phyloP scores from a whole-genome alignment of 2,888 invertebrate species.

The Thera britannica region DNA sequence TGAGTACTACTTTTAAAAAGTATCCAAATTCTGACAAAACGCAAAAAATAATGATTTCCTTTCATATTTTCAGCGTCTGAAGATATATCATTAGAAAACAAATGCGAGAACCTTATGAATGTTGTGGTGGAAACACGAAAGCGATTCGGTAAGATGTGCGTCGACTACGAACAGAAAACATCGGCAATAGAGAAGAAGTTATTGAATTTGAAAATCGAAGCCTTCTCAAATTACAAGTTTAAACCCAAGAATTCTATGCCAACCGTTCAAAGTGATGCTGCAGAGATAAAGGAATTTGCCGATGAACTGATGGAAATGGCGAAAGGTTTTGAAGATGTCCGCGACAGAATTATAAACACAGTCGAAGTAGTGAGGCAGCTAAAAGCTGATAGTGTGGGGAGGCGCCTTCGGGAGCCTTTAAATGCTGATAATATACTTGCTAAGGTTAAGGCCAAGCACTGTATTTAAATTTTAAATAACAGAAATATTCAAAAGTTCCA shows the following conservation, averaged over 20 bases:
- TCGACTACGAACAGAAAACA: constrained; percentile 67
- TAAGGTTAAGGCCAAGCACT: constrained; percentile 55
- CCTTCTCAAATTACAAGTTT: constrained; percentile 59
- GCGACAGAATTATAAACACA: constrained; percentile 56
- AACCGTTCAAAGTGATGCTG: constrained; percentile 48
- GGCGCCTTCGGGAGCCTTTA: constrained; percentile 57
- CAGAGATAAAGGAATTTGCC: constrained; percentile 62
- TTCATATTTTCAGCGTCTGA: constrained; percentile 51
- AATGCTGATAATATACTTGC: constrained; percentile 59
- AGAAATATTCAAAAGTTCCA: too few species aligned
- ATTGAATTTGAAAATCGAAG: constrained; percentile 65
- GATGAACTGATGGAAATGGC: constrained; percentile 55
- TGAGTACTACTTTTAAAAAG: background rate
- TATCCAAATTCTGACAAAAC: background rate
- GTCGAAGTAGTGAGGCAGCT: constrained; percentile 63
- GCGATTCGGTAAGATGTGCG: constrained; percentile 67
- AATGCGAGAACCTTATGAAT: constrained; percentile 75
- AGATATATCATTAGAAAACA: constrained; percentile 57
- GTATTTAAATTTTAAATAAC: too few species aligned
- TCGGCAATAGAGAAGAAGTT: constrained; percentile 67
- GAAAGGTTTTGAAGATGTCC: constrained; percentile 55
- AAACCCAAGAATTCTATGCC: constrained; percentile 60
- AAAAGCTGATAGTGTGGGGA: constrained; percentile 58
- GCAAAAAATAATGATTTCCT: background rate
- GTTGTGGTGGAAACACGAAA: constrained; percentile 78